Conservation (phyloP, 1,140 invertebrate genomes). For the Drosophila rhopaloa region DNA sequence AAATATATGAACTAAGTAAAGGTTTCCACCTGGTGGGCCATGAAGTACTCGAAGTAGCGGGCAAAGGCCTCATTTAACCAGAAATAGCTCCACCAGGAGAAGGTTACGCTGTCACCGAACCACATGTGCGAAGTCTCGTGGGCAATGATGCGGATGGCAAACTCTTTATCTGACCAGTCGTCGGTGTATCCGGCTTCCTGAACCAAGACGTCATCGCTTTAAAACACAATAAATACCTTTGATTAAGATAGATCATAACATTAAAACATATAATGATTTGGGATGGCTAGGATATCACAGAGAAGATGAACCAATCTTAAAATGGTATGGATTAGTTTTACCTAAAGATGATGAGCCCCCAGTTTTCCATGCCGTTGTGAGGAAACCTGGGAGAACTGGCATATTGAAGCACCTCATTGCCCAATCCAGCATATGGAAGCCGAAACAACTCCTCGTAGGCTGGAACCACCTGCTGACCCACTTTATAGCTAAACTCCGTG, state of each 20-base stretch:
- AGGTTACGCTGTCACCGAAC: conserved; percentile 89
- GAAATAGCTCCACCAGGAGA: conserved; percentile 88
- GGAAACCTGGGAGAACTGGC: conserved; percentile 91
- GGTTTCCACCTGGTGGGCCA: conserved; percentile 85
- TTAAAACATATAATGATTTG: too few relatives aligned
- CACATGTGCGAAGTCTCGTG: conserved; percentile 89
- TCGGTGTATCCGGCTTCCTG: conserved; percentile 59
- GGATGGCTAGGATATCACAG: too few relatives aligned
- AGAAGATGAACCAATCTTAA: too few relatives aligned
- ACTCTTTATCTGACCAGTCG: conserved; percentile 81
- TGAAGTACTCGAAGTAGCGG: conserved; percentile 88
- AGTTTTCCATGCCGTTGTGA: conserved; percentile 93
- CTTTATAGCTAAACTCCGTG: conserved; percentile 86
- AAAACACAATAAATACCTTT: neutral
- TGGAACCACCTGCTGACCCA: conserved; percentile 85
- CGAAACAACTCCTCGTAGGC: conserved; percentile 85
- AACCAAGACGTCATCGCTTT: conserved; percentile 58
- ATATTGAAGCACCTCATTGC: conserved; percentile 87
- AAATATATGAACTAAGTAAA: neutral
- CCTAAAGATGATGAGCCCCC: conserved; percentile 90
- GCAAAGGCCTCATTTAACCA: conserved; percentile 91
- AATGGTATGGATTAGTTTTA: too few relatives aligned
- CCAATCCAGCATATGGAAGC: conserved; percentile 77
- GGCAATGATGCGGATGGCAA: conserved; percentile 85
- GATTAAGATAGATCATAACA: too few relatives aligned